Percentiles rank a stretch among this genome's conserved stretches.
These are phyloP conservation scores for Eulemur rufifrons DNA, from an alignment of 2,113 vertebrate genomes.

Conservation along the genomic window DNA sequence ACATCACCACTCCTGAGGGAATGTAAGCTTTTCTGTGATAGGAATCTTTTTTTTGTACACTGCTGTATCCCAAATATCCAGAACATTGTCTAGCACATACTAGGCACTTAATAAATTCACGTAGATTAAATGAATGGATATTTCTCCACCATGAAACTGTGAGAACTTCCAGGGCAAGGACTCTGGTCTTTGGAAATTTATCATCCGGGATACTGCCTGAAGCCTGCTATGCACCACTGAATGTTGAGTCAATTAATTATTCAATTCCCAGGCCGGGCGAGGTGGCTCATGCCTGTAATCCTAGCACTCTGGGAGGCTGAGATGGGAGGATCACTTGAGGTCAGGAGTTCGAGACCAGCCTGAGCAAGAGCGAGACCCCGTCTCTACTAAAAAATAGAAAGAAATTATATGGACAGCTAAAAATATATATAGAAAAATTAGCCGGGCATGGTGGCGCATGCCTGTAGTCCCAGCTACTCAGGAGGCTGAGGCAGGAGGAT, in stretches of 20 bases:
- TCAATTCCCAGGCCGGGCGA: not conserved
- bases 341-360: no score
- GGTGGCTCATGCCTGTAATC: no score
- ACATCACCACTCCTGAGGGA: not conserved
- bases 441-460: no score
- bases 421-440: no score
- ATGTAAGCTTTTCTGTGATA: not conserved
- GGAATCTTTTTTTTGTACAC: not conserved
- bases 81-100: not conserved
- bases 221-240: not conserved
- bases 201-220: not conserved
- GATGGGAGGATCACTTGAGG: no score
- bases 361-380: no score
- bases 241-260: not conserved
- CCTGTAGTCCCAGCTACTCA: no score
- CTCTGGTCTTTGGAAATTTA: not conserved
- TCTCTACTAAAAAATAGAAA: no score
- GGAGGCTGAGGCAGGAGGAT: no score
- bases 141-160: not conserved
- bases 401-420: no score
- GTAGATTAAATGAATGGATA: not conserved
- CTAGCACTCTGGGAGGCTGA: no score
- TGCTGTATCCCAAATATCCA: not conserved
- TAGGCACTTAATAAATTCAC: not conserved
- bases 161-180: not conserved